Evolutionary conservation across 2,797 vertebrate genomes (phyloP), one percentile per base, ranked within the genome.

Genomic region (Garrulus glandarius): DNA sequence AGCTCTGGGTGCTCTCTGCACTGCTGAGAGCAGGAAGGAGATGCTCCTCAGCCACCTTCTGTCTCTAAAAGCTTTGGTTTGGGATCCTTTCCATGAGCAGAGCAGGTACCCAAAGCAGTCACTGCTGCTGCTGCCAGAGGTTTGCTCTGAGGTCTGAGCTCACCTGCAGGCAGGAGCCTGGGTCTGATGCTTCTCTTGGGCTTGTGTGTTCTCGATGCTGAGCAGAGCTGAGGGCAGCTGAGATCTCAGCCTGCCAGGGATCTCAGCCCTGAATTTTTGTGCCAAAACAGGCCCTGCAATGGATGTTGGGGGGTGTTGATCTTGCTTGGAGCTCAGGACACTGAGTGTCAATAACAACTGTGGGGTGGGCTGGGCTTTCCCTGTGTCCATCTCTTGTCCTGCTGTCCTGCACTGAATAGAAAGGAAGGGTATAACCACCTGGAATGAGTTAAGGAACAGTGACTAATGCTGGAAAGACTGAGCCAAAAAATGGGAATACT

Each of bases 261-360:
- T 15, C 36, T 53, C 50, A 68, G 41, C 41, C 19, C 32, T 14
- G 76, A 37, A 3, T 9, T 75, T 93, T 44, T 37, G 56, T 60
- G 50, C 37, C 1, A 1, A 21, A 32, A 6, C 32, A 15, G 37
- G 52, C 59, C 18, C 6, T 47, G 57, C 24, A 32, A 2, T 6
- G 5, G 71, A 3, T 44, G 26, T 29, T 57, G 64, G 64, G 64
- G 4, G 10, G 11, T 16, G 60, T 20, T 47, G 23, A 22, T 37
- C 26, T 50, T 55, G 32, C 30, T 23, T 24, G 21, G 55, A 39
- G 20, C 53, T 49, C 44, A 34, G 74, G 23, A 16, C 19, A n/a
- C 9, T 0, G 1, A 16, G 13, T 8, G 55, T 26, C 44, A 13
- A 23, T n/a, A 29, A 26, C 14, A 29, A 1, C 49, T 26, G 3